Evolutionary conservation across 1,140 invertebrate species (phyloP).

Genomic region (Sminthurinus signatus): DNA sequence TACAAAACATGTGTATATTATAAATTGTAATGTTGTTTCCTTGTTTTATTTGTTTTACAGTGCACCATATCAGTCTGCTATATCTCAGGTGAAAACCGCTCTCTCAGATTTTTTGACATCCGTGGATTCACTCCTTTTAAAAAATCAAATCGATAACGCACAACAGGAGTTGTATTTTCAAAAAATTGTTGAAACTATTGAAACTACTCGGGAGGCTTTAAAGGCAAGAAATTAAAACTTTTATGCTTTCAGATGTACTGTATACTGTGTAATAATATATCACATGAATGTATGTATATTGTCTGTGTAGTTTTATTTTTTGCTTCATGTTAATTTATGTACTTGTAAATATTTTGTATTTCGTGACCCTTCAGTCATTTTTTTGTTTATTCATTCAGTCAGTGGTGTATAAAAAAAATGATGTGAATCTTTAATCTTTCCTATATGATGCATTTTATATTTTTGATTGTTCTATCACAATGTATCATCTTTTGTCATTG

Average conservation of each 20-base stretch:
- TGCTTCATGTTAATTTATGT: too few species aligned
- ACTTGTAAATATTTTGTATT: too few species aligned
- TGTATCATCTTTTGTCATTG: too few species aligned
- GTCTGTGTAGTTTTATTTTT: too few species aligned
- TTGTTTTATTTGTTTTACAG: conserved; percentile 16
- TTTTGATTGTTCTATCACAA: too few species aligned
- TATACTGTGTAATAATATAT: too few species aligned
- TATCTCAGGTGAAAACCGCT: conserved; percentile 37
- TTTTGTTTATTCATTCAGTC: background rate
- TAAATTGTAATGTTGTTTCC: background rate
- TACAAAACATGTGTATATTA: background rate
- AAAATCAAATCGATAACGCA: conserved; percentile 28
- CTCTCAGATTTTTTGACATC: conserved; percentile 38
- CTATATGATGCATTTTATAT: too few species aligned
- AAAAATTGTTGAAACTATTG: conserved; percentile 33
- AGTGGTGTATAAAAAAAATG: background rate
- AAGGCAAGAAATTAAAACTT: too few species aligned
- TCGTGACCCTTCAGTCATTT: too few species aligned
- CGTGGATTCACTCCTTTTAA: conserved; percentile 35
- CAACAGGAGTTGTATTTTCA: conserved; percentile 37
- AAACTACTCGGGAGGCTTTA: conserved; percentile 31
- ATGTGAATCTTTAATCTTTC: too few species aligned
- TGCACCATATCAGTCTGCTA: conserved; percentile 36
- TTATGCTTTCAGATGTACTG: too few species aligned
- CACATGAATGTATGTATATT: too few species aligned